Conservation (phyloP, 2,888 invertebrate species). For the Steinernema carpocapsae region DNA sequence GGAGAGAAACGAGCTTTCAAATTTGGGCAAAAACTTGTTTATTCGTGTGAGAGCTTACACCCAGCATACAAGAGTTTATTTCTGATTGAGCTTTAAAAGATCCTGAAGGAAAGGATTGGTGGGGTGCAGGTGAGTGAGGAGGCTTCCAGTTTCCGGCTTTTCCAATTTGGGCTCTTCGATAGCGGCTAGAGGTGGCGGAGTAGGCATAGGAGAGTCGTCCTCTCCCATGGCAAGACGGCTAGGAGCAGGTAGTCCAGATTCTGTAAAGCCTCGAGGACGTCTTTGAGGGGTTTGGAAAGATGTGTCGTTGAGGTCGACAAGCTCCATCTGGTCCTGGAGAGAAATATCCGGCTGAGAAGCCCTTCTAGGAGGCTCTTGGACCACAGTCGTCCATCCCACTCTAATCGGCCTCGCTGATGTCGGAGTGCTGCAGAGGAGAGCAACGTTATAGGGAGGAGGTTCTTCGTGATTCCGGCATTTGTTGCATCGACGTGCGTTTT, state of each 20-base stretch:
- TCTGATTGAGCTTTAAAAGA: background rate
- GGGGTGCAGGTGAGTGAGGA: background rate
- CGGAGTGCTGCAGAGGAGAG: constrained; percentile 9
- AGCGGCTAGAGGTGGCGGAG: background rate
- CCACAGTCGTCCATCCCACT: background rate
- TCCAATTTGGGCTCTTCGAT: too few relatives aligned
- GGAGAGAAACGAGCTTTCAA: too few relatives aligned
- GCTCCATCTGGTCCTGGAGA: background rate
- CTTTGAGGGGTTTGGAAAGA: background rate
- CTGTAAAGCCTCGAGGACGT: background rate
- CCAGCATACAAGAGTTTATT: too few relatives aligned
- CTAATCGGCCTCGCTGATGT: background rate
- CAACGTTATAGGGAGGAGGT: constrained; percentile 2
- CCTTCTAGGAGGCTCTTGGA: background rate
- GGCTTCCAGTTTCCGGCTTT: background rate
- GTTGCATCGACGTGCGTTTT: constrained; percentile 14
- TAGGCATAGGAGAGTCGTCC: background rate
- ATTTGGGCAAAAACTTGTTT: too few relatives aligned
- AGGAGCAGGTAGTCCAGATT: background rate
- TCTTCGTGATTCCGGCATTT: background rate
- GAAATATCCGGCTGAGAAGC: background rate
- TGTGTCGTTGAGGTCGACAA: background rate
- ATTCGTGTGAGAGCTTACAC: too few relatives aligned
- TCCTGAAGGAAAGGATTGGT: constrained; percentile 15
- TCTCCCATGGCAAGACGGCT: constrained; percentile 1